Conservation (phyloP, 2,888 invertebrate genomes). For the Prionchulus punctatus region DNA sequence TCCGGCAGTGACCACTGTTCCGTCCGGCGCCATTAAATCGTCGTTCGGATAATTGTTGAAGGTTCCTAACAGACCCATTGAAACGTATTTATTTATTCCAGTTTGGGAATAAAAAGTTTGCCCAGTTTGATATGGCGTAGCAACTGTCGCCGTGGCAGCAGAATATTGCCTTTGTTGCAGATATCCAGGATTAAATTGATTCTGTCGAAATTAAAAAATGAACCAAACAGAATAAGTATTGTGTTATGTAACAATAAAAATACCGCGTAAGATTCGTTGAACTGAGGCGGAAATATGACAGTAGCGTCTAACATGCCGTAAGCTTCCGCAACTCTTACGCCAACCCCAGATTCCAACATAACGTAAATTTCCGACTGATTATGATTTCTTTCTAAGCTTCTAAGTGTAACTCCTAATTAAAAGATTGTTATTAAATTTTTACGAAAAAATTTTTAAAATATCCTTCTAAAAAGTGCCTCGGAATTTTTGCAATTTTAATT, state of each 20-base stretch:
- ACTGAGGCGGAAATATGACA: slow-evolving; percentile 1
- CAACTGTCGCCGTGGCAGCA: neutral
- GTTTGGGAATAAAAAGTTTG: too few species aligned
- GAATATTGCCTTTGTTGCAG: neutral
- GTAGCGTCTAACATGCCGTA: slow-evolving; percentile 2
- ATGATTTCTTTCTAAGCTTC: slow-evolving; percentile 70
- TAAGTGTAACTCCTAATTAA: slow-evolving; percentile 57
- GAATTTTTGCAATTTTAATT: slow-evolving; percentile 74
- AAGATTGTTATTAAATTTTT: neutral
- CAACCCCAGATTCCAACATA: neutral
- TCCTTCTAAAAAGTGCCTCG: slow-evolving; percentile 44
- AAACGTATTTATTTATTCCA: neutral
- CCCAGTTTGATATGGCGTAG: too few species aligned
- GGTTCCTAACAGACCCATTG: slow-evolving; percentile 3
- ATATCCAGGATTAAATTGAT: too few species aligned
- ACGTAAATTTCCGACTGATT: slow-evolving; percentile 80
- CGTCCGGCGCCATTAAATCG: neutral
- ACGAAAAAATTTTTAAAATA: neutral
- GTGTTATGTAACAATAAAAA: too few species aligned
- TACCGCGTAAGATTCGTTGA: neutral
- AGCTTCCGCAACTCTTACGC: slow-evolving; percentile 2
- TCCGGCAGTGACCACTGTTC: neutral
- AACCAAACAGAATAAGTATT: too few species aligned
- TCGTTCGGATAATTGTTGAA: neutral
- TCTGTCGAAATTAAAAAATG: too few species aligned